Evolutionary conservation across 2,113 vertebrate genomes (phyloP).

Genomic region (Daboia siamensis): DNA sequence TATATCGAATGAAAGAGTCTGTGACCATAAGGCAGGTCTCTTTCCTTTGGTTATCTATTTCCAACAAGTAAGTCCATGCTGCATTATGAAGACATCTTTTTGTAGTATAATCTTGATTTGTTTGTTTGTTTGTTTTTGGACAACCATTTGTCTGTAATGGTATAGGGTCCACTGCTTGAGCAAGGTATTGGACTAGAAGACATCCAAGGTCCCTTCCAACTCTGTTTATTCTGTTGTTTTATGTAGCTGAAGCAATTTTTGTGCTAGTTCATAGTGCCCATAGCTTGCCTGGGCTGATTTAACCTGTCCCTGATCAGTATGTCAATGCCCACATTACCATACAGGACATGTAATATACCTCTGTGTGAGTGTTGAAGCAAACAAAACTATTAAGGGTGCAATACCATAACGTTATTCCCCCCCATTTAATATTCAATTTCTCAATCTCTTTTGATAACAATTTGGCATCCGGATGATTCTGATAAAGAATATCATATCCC

Average conservation of each 20-base stretch:
- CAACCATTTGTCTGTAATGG: not conserved
- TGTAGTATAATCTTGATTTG: not conserved
- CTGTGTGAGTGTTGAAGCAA: not conserved
- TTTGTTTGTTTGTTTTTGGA: not conserved
- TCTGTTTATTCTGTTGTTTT: not conserved
- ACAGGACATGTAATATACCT: not conserved
- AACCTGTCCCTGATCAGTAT: not conserved
- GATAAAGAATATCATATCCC: not conserved
- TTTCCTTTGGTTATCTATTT: not conserved
- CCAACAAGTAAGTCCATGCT: not conserved
- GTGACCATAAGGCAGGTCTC: not conserved
- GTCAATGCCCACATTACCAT: too few species aligned
- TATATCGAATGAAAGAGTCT: not conserved
- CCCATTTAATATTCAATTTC: not conserved
- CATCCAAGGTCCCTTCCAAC: not conserved
- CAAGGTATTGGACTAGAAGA: not conserved
- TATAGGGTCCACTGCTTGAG: not conserved
- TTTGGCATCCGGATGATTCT: not conserved
- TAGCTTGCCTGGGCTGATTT: not conserved
- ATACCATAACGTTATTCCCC: not conserved
- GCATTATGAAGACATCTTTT: not conserved
- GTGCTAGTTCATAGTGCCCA: not conserved
- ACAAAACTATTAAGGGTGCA: not conserved
- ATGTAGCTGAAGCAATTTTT: not conserved
- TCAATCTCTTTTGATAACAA: not conserved